A percentile compares a stretch with the other conserved stretches of the same genome.
Evolutionary conservation across 2,888 invertebrate genomes (phyloP).

Genomic region (Exephanes ischioxanthus): DNA sequence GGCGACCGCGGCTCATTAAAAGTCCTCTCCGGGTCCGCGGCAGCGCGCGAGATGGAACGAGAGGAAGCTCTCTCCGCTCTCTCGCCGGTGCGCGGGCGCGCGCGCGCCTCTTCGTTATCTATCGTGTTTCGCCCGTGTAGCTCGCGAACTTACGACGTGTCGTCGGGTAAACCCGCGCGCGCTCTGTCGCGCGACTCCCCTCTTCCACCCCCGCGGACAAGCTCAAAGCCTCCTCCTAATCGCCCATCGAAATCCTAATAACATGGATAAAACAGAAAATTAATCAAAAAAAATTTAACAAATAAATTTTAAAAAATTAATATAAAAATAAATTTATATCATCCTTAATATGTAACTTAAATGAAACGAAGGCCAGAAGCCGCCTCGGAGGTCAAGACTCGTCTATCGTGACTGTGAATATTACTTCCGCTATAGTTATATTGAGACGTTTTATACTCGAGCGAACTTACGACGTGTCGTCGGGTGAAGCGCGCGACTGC

Average conservation of each 20-base stretch:
- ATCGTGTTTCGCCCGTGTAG: conserved; percentile 76
- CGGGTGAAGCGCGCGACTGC: conserved; percentile 65
- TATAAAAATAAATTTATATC: too few species aligned
- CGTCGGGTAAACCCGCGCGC: conserved; percentile 68
- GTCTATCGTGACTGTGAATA: conserved; percentile 67
- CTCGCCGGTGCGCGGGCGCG: conserved; percentile 14
- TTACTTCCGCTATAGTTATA: conserved; percentile 69
- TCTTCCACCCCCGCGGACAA: background rate
- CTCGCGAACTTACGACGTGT: conserved; percentile 75
- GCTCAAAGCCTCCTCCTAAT: background rate
- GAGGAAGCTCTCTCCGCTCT: conserved; percentile 38
- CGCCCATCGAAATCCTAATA: background rate
- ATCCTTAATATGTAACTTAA: conserved; percentile 53
- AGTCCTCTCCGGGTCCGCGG: conserved; percentile 62
- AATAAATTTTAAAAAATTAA: too few species aligned
- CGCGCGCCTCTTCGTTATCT: conserved; percentile 75
- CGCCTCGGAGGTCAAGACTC: too few species aligned
- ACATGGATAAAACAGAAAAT: background rate
- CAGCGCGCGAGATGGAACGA: conserved; percentile 41
- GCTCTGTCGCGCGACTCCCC: conserved; percentile 47
- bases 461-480: conserved; percentile 75
- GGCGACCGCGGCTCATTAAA: conserved; percentile 76
- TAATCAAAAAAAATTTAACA: background rate
- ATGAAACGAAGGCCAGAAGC: conserved; percentile 53
- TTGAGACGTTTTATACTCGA: conserved; percentile 65